These are phyloP conservation scores for Erythrocebus patas DNA, from an alignment of 2,113 vertebrate genomes.

Conservation along the genomic window DNA sequence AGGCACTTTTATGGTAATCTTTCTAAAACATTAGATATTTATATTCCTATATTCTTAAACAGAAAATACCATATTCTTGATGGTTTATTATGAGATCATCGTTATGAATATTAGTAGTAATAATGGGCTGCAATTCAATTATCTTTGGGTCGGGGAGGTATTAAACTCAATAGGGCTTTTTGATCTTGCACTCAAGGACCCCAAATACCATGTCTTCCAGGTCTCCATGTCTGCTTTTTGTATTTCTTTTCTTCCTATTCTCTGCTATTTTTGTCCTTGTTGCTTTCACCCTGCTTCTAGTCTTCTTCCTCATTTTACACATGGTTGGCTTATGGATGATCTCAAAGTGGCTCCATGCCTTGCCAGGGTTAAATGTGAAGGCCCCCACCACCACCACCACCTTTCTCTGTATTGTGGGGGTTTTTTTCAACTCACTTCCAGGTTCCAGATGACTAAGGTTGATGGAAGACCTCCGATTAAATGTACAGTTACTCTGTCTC, in stretches of 20 bases:
- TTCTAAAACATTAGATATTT: background rate
- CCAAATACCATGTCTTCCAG: background rate
- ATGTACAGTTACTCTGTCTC: conserved; percentile 1
- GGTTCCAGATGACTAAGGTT: background rate
- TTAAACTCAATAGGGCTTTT: background rate
- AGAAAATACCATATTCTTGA: background rate
- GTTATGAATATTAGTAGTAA: background rate
- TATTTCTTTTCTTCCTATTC: background rate
- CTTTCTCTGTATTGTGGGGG: background rate
- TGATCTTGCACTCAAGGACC: background rate
- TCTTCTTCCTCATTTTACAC: background rate
- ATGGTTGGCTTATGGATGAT: background rate
- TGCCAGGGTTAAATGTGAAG: background rate
- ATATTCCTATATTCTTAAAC: background rate
- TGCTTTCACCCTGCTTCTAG: background rate
- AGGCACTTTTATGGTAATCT: background rate
- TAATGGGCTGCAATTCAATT: background rate
- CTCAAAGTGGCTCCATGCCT: background rate
- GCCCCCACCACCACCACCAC: accelerated
- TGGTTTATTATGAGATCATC: background rate
- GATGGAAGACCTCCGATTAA: background rate
- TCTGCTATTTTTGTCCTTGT: background rate
- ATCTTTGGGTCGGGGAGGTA: too few species aligned
- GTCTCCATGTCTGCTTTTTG: background rate
- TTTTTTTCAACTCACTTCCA: background rate